Percentiles rank a stretch among this genome's conserved stretches.
phyloP scores from a whole-genome alignment of 2,888 invertebrate species.

The Prosopocoilus inquinatus region DNA sequence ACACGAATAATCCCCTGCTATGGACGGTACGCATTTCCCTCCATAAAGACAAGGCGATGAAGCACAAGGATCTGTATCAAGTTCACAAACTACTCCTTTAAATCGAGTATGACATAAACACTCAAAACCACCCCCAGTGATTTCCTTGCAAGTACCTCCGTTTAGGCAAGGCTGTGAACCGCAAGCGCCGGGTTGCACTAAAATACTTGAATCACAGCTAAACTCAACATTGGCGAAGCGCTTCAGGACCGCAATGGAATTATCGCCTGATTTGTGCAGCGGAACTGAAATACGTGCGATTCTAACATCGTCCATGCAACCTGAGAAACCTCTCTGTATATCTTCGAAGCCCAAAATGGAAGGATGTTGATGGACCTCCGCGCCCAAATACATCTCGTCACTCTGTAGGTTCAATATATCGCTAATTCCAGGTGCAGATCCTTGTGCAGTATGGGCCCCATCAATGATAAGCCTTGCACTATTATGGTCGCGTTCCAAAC shows the following conservation, averaged over 20 bases:
- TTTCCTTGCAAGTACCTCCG: conserved; percentile 65
- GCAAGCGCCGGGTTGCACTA: conserved; percentile 65
- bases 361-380: conserved; percentile 75
- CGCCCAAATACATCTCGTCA: conserved; percentile 81
- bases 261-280: conserved; percentile 65
- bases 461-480: conserved; percentile 77
- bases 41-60: conserved; percentile 84
- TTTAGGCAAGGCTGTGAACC: conserved; percentile 79
- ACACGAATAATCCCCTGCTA: conserved; percentile 68
- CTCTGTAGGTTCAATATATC: conserved; percentile 82
- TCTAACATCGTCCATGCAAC: conserved; percentile 86
- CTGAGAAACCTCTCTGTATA: conserved; percentile 82
- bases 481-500: conserved; percentile 78
- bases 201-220: conserved; percentile 60
- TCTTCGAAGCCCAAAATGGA: conserved; percentile 69
- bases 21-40: conserved; percentile 64
- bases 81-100: conserved; percentile 64
- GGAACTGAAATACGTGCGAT: conserved; percentile 76
- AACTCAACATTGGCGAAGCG: conserved; percentile 71
- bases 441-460: conserved; percentile 68
- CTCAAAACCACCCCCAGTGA: conserved; percentile 65
- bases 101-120: conserved; percentile 51
- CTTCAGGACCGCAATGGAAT: conserved; percentile 63
- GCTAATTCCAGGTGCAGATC: conserved; percentile 77
- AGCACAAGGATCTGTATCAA: conserved; percentile 84